These are phyloP conservation scores for Heliconius hermathena DNA, from an alignment of 1,140 invertebrate species.

Conservation along the genomic window DNA sequence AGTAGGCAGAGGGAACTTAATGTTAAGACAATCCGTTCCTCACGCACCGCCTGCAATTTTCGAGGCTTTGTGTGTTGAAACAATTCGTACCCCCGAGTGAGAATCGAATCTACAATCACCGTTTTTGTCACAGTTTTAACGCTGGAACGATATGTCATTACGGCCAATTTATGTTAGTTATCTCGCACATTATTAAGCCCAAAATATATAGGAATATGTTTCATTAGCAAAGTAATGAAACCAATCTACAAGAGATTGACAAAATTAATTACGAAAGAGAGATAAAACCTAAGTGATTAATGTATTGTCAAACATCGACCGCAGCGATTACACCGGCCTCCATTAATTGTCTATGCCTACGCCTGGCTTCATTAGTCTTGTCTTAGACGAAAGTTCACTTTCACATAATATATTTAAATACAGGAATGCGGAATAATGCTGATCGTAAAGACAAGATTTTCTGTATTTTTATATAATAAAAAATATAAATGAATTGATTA, in stretches of 20 bases:
- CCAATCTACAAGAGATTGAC: conserved; percentile 18
- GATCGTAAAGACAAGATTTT: not conserved
- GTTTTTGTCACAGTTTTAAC: too few relatives aligned
- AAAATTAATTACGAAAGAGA: conserved; percentile 22
- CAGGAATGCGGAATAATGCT: not conserved
- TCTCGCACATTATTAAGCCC: too few relatives aligned
- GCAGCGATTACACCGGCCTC: conserved; percentile 18
- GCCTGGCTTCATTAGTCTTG: conserved; percentile 20
- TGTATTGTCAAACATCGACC: conserved; percentile 20
- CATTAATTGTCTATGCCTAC: conserved; percentile 25
- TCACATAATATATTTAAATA: not conserved
- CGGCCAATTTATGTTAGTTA: too few relatives aligned
- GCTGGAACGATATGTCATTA: too few relatives aligned
- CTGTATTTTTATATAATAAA: too few relatives aligned
- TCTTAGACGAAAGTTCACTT: not conserved
- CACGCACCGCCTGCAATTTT: too few relatives aligned
- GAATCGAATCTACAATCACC: too few relatives aligned
- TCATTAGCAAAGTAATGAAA: not conserved
- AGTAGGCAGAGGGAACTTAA: too few relatives aligned
- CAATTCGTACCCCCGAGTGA: too few relatives aligned
- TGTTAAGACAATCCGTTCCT: too few relatives aligned
- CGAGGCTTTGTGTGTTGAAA: too few relatives aligned
- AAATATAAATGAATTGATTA: too few relatives aligned
- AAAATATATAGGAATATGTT: not conserved
- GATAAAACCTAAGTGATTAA: conserved; percentile 31